Evolutionary conservation across 2,797 vertebrate genomes (phyloP).

Genomic region (Trachops cirrhosus): DNA sequence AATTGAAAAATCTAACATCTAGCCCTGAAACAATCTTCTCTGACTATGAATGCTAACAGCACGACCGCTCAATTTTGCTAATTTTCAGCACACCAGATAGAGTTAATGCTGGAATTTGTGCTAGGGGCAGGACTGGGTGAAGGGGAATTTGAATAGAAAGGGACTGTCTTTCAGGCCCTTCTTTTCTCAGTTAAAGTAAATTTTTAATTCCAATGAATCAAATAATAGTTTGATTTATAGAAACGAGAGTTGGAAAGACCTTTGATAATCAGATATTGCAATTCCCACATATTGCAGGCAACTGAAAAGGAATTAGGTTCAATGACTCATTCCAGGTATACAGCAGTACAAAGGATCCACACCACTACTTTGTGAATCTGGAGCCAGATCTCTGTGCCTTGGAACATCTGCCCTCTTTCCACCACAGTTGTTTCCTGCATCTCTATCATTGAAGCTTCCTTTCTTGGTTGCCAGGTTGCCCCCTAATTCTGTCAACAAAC

Average conservation of each 20-base stretch:
- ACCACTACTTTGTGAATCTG: background rate
- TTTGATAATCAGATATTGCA: background rate
- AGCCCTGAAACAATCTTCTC: background rate
- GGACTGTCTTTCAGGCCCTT: background rate
- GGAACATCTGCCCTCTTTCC: background rate
- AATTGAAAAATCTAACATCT: background rate
- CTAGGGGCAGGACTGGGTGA: background rate
- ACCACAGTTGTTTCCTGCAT: background rate
- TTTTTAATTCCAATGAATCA: background rate
- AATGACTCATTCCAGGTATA: background rate
- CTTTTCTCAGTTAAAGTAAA: background rate
- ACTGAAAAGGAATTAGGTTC: background rate
- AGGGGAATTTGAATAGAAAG: background rate
- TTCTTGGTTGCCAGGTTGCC: background rate
- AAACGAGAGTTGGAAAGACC: background rate
- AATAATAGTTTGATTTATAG: background rate
- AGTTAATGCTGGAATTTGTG: background rate
- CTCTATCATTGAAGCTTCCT: background rate
- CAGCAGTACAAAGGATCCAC: background rate
- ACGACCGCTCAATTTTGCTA: background rate
- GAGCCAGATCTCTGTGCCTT: background rate
- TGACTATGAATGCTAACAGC: background rate
- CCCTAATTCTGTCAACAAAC: background rate
- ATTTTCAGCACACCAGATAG: background rate
- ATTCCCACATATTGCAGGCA: background rate